phyloP scores from a whole-genome alignment of 2,888 invertebrate species.

The Andrena chrysosceles region DNA sequence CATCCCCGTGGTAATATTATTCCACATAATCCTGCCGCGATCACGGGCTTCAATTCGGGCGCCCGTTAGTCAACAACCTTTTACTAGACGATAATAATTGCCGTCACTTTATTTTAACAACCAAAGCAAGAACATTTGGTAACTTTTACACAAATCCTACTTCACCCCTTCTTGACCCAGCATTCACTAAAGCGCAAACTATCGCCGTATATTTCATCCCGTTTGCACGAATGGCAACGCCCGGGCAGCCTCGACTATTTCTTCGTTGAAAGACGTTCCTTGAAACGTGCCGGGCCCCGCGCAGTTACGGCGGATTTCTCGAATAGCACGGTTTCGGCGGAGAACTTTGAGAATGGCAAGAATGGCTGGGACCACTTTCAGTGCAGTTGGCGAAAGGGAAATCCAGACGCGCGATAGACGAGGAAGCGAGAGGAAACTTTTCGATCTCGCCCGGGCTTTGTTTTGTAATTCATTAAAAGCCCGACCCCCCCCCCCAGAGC shows the following conservation, averaged over 20 bases:
- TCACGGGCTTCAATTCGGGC: constrained; percentile 25
- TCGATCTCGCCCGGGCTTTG: constrained; percentile 45
- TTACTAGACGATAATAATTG: too few relatives aligned
- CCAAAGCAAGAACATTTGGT: too few relatives aligned
- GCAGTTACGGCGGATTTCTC: constrained; percentile 16
- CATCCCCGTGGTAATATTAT: constrained; percentile 55
- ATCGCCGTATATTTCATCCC: constrained; percentile 30
- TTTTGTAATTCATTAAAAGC: constrained; percentile 62
- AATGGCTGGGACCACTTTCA: constrained; percentile 45
- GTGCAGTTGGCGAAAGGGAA: constrained; percentile 45
- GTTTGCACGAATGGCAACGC: background rate
- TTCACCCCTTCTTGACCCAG: background rate
- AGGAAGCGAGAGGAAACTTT: constrained; percentile 39
- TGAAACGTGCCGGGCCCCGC: background rate
- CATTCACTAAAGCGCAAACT: background rate
- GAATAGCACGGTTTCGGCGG: constrained; percentile 36
- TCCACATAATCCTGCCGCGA: constrained; percentile 33
- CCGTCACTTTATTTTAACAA: too few relatives aligned
- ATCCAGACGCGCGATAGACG: constrained; percentile 25
- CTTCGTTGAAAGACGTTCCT: constrained; percentile 24
- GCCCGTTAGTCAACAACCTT: background rate
- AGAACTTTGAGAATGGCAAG: constrained; percentile 40
- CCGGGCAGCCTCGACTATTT: constrained; percentile 3
- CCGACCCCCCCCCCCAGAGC: background rate
- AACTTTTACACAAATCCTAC: background rate